Evolutionary conservation across 2,888 invertebrate species (phyloP).

Genomic region (Cacoxenus indagator): DNA sequence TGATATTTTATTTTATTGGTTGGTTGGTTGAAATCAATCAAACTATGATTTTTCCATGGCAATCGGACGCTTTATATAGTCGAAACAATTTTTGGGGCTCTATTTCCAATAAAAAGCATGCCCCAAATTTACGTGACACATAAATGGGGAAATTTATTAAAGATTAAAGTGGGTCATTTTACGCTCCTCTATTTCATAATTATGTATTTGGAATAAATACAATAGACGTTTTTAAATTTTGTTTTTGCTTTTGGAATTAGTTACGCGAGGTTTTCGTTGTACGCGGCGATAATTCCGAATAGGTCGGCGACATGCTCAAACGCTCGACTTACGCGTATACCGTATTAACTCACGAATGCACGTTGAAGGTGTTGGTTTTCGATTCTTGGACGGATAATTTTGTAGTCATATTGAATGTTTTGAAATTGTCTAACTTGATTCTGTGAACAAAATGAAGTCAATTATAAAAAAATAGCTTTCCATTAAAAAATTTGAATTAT

Average conservation of each 20-base stretch:
- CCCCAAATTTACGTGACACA: constrained; percentile 40
- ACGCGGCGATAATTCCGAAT: constrained; percentile 35
- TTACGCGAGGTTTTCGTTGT: constrained; percentile 51
- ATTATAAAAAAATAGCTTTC: too few species aligned
- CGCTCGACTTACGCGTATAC: not conserved
- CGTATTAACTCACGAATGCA: not conserved
- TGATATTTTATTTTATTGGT: constrained; percentile 47
- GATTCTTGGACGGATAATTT: not conserved
- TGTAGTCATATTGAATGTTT: not conserved
- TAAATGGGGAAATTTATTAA: not conserved
- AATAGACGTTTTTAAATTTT: constrained; percentile 15
- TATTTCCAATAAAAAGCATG: not conserved
- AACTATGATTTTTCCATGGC: constrained; percentile 51
- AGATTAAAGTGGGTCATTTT: not conserved
- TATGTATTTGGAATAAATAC: constrained; percentile 1
- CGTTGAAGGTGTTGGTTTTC: not conserved
- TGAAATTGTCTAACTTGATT: too few species aligned
- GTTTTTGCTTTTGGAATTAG: constrained; percentile 33
- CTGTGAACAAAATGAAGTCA: too few species aligned
- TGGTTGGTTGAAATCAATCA: constrained; percentile 50
- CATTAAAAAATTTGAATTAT: too few species aligned
- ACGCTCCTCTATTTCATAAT: constrained; percentile 9
- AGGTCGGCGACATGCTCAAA: not conserved
- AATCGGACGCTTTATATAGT: constrained; percentile 42
- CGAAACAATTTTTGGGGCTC: constrained; percentile 29